phyloP scores from a whole-genome alignment of 2,888 invertebrate genomes.

The Tinea semifulvella region DNA sequence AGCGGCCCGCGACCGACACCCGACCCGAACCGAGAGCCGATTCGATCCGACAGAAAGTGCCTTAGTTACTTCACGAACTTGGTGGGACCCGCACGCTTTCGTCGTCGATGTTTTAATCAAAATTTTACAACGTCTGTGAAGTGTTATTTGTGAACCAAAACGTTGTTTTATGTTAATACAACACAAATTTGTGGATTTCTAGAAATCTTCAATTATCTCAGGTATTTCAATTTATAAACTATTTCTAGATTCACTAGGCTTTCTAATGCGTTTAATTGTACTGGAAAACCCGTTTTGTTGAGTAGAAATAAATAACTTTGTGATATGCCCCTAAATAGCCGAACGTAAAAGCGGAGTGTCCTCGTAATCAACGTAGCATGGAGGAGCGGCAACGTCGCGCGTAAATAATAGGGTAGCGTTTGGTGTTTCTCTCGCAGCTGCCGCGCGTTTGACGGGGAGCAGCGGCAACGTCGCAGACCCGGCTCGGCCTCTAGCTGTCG shows the following conservation, averaged over 20 bases:
- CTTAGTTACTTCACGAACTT: conserved; percentile 63
- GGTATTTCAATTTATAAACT: conserved; percentile 2
- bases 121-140: conserved; percentile 15
- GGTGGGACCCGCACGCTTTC: conserved; percentile 51
- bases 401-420: conserved; percentile 67
- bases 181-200: background rate
- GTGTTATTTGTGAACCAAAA: background rate
- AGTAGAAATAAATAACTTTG: background rate
- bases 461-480: conserved; percentile 52
- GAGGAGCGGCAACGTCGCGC: conserved; percentile 60
- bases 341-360: conserved; percentile 64
- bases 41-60: conserved; percentile 63
- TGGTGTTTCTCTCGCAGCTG: conserved; percentile 66
- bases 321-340: conserved; percentile 24
- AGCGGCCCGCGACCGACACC: conserved; percentile 39
- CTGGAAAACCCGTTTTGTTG: background rate
- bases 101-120: conserved; percentile 33
- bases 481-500: conserved; percentile 20
- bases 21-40: conserved; percentile 50
- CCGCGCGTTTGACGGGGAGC: conserved; percentile 30
- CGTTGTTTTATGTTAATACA: background rate
- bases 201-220: conserved; percentile 2
- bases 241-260: background rate
- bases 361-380: conserved; percentile 67
- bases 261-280: background rate